Conservation (phyloP, 2,888 invertebrate species). For the Caenorhabditis angaria region DNA sequence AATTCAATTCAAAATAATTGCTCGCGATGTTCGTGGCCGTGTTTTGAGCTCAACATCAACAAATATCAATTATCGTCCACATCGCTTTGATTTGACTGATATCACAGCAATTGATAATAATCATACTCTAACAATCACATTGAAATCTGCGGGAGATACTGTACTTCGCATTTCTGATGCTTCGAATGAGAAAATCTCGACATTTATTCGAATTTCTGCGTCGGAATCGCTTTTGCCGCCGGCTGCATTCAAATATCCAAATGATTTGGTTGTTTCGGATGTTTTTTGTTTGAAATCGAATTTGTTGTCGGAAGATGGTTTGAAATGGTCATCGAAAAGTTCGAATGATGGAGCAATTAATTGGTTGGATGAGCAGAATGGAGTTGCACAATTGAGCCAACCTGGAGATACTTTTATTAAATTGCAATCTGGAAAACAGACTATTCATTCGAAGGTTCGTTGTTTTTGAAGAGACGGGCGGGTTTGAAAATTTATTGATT, state of each 20-base stretch:
- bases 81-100: constrained; percentile 63
- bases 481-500: background rate
- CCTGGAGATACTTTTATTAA: constrained; percentile 41
- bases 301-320: constrained; percentile 6
- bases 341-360: constrained; percentile 25
- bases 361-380: constrained; percentile 34
- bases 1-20: constrained; percentile 45
- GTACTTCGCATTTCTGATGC: constrained; percentile 62
- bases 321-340: constrained; percentile 39
- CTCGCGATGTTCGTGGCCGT: constrained; percentile 52
- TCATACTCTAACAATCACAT: constrained; percentile 47
- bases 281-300: constrained; percentile 42
- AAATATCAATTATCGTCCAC: constrained; percentile 54
- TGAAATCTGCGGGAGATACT: constrained; percentile 62
- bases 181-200: constrained; percentile 33
- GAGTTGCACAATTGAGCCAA: constrained; percentile 40
- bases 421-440: constrained; percentile 29
- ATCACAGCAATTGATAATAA: constrained; percentile 53
- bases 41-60: constrained; percentile 42
- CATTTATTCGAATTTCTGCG: constrained; percentile 57
- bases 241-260: constrained; percentile 16
- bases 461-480: background rate
- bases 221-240: constrained; percentile 40
- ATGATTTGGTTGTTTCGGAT: constrained; percentile 42
- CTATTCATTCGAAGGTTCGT: constrained; percentile 36